phyloP scores from a whole-genome alignment of 2,888 invertebrate species.

The Drosophila gaucha region DNA sequence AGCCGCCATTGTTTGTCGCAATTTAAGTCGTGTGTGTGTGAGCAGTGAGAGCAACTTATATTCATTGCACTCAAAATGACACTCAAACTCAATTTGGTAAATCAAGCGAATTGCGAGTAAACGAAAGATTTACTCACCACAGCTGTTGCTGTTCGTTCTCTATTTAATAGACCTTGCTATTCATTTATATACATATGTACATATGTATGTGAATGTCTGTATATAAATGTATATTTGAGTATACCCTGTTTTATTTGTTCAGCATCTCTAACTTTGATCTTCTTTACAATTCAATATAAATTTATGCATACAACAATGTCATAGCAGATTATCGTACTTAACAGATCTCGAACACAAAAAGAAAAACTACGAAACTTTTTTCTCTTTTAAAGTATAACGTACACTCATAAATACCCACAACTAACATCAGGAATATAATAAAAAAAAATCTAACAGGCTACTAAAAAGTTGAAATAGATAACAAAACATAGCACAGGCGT shows the following conservation, averaged over 20 bases:
- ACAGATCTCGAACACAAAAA: constrained; percentile 51
- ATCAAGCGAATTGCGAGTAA: constrained; percentile 17
- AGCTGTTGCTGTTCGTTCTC: constrained; percentile 61
- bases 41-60: constrained; percentile 31
- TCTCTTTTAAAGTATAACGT: constrained; percentile 21
- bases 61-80: constrained; percentile 14
- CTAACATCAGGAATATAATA: constrained; percentile 33
- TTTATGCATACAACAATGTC: constrained; percentile 54
- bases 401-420: constrained; percentile 44
- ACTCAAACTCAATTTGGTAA: constrained; percentile 30
- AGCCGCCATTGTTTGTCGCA: constrained; percentile 66
- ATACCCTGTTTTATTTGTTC: constrained; percentile 34
- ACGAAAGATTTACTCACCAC: constrained; percentile 50
- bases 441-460: constrained; percentile 56
- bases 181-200: constrained; percentile 1
- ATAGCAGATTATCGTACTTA: constrained; percentile 58
- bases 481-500: constrained; percentile 38
- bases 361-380: constrained; percentile 26
- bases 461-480: constrained; percentile 68
- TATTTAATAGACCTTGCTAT: constrained; percentile 62
- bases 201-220: not conserved
- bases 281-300: constrained; percentile 48
- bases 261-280: constrained; percentile 58
- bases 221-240: not conserved
- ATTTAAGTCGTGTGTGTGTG: constrained; percentile 30